Evolutionary conservation across 2,797 vertebrate genomes (phyloP), one percentile per base, ranked within the genome.

Genomic region (Leptodactylus fallax): DNA sequence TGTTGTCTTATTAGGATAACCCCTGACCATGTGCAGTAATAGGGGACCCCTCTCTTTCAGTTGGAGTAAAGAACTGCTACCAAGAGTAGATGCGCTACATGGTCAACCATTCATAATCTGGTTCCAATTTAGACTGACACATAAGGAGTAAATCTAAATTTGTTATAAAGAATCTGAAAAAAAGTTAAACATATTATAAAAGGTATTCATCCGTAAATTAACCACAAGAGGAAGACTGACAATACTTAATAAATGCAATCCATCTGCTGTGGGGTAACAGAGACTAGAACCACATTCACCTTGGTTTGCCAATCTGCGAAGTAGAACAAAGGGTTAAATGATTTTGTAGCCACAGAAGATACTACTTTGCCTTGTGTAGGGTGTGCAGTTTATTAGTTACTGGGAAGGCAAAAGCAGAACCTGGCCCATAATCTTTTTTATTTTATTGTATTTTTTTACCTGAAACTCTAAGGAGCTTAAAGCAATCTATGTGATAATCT

Each of bases 401-500:
- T 3, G 78, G 27, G 17, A 45, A 80, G 25, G 8, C 12, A 49
- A 76, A 76, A 76, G 72, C 5, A 21, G 8, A 49, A 47, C 47
- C 17, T 19, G 55, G 9, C 14, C 53, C 7, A 11, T 47, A 72
- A 71, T 17, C 14, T 25, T 78, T 53, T 56, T 16, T 78, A 36
- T 36, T 36, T 36, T 36, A 36, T 51, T 77, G 3, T 23, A 25
- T 79, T 36, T 36, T 90, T 90, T 56, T 60, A 74, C 85, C 55
- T 85, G 67, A 88, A 86, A 27, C 5, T 78, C 77, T 81, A 71
- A 89, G 90, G 87, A 90, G 25, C 84, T 84, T 61, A 27, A 19
- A 87, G 36, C 79, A 71, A 91, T 90, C 85, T 47, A 83, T 77
- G 86, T 83, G 81, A 77, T 83, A 87, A 87, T 87, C 86, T 81